Percentiles rank a stretch among this genome's conserved stretches.
Evolutionary conservation across 2,797 vertebrate species (phyloP).

Genomic region (Cephalopachus bancanus): DNA sequence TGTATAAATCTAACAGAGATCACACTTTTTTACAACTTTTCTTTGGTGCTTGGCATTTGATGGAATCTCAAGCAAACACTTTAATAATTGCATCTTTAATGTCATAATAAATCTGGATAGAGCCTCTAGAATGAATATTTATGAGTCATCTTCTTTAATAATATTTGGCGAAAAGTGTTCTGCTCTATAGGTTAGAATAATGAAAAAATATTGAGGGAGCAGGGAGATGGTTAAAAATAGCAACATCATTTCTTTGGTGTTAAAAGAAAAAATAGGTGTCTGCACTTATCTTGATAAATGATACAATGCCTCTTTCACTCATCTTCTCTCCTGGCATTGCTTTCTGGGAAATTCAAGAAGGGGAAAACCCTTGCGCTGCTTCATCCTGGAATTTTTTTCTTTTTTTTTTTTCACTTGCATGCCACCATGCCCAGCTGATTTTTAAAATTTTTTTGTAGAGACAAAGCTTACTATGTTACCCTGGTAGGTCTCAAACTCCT

Average conservation of each 20-base stretch:
- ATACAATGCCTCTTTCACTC: background rate
- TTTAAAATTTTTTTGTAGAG: no score
- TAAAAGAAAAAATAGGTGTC: background rate
- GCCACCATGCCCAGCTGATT: no score
- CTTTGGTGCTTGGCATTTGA: background rate
- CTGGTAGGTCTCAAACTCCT: no score
- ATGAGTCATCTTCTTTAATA: slow-evolving; percentile 70
- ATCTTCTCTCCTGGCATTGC: background rate
- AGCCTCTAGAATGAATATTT: slow-evolving; percentile 55
- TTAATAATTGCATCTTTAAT: slow-evolving; percentile 64
- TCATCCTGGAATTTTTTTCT: background rate
- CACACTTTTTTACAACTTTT: background rate
- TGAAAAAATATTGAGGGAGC: slow-evolving; percentile 53
- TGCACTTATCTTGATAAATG: background rate
- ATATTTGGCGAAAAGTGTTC: slow-evolving; percentile 54
- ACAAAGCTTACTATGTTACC: no score
- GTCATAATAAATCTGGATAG: slow-evolving; percentile 58
- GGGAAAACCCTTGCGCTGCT: background rate
- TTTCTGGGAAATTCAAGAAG: background rate
- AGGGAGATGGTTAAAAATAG: slow-evolving; percentile 42
- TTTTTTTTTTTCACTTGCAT: no score
- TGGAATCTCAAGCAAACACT: slow-evolving; percentile 50
- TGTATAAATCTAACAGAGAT: background rate
- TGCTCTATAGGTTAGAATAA: slow-evolving; percentile 64
- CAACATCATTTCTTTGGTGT: slow-evolving; percentile 52